Percentiles rank a stretch among this genome's conserved stretches.
These are phyloP conservation scores for Chrysaora quinquecirrha DNA, from an alignment of 30 jellyfish, hydroid and myxozoan genomes.

Conservation along the genomic window DNA sequence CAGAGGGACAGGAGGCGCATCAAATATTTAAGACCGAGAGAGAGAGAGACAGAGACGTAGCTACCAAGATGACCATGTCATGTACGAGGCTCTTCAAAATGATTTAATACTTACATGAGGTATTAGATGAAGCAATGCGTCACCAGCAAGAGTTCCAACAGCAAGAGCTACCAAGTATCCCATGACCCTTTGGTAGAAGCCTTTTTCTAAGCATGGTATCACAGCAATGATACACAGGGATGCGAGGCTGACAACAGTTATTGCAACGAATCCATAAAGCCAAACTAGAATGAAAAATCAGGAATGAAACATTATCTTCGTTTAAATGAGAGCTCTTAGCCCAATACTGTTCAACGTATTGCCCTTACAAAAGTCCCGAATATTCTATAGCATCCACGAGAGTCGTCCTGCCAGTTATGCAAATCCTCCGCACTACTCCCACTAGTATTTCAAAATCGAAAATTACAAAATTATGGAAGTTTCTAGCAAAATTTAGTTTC, in stretches of 20 bases:
- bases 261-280: conserved; percentile 91
- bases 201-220: conserved; percentile 84
- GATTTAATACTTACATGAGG: conserved; percentile 98
- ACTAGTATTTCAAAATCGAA: too few relatives aligned
- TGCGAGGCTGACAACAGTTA: conserved; percentile 84
- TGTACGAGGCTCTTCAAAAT: too few relatives aligned
- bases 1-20: too few relatives aligned
- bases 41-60: too few relatives aligned
- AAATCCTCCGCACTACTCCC: too few relatives aligned
- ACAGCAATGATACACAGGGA: conserved; percentile 89
- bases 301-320: neutral
- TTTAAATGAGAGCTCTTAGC: neutral
- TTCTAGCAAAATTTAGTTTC: too few relatives aligned
- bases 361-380: neutral
- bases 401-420: too few relatives aligned
- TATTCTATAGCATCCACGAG: too few relatives aligned
- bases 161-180: conserved; percentile 94
- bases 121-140: conserved; percentile 89
- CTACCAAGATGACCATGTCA: too few relatives aligned
- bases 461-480: too few relatives aligned
- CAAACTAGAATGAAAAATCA: conserved; percentile 65
- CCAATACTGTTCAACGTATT: neutral
- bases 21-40: too few relatives aligned
- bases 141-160: conserved; percentile 95
- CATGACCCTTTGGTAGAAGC: conserved; percentile 87